These are phyloP conservation scores for Syritta pipiens DNA, from an alignment of 2,888 invertebrate species.

Conservation along the genomic window DNA sequence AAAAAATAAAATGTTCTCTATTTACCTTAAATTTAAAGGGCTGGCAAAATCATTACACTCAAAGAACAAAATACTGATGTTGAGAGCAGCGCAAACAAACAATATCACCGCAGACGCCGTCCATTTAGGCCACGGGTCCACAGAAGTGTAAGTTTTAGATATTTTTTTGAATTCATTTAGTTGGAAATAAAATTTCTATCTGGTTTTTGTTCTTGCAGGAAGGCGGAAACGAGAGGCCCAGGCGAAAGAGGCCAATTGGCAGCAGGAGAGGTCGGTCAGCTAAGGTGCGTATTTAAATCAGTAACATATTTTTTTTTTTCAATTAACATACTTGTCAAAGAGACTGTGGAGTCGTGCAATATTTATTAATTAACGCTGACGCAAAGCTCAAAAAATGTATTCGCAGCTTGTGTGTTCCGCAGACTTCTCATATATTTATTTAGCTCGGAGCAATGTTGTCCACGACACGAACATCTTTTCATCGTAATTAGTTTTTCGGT, in stretches of 20 bases:
- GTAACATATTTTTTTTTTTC: too few species aligned
- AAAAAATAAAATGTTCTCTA: background rate
- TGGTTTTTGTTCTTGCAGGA: conserved; percentile 20
- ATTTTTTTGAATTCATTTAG: conserved; percentile 1
- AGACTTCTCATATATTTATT: too few species aligned
- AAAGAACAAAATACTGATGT: conserved; percentile 86
- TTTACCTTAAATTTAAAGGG: conserved; percentile 76
- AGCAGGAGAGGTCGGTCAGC: conserved; percentile 75
- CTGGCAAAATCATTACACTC: conserved; percentile 83
- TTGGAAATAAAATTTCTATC: background rate
- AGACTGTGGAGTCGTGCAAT: too few species aligned
- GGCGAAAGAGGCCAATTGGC: conserved; percentile 73
- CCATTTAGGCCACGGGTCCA: conserved; percentile 53
- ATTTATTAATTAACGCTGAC: too few species aligned
- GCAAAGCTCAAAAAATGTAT: too few species aligned
- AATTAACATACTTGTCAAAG: conserved; percentile 8
- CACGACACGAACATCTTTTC: too few species aligned
- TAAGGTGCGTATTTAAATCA: too few species aligned
- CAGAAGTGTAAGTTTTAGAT: conserved; percentile 55
- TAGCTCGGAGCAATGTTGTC: too few species aligned
- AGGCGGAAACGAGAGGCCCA: conserved; percentile 68
- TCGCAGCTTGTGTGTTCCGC: too few species aligned
- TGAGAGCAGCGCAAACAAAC: conserved; percentile 81
- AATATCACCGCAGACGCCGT: conserved; percentile 79
- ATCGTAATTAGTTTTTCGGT: too few species aligned